Base-by-base conservation (phyloP, 37 sponge, comb jelly and placozoan species). In the Agelas oroides region DNA sequence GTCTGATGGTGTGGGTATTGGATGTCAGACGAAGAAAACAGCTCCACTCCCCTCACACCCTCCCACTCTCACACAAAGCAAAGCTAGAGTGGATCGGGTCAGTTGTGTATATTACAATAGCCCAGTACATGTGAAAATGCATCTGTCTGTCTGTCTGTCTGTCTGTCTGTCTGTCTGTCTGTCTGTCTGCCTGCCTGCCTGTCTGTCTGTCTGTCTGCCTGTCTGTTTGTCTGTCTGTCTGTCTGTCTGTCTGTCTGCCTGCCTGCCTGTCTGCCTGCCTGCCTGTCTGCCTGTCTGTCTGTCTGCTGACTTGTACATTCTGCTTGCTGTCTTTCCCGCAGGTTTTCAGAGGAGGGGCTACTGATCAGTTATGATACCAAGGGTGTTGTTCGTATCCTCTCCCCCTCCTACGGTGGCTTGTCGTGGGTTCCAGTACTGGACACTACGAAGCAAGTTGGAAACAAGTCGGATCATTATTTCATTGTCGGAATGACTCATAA, bases 341-440 rank as follows among this genome's bases (percentile, higher is more conserved):
- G 90, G 24, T 92, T 84, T 76, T 90, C 91, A 70, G 91, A 79
- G 14, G 63, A 60, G 69, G 92, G 91, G 57, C 20, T 78, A 3
- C 73, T 86, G 13, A 25, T 85, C 25, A 78, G 59, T 40, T 82
- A 90, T 67, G 94, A 93, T 54, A 80, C 84, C 17, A 87, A 78
- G 33, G 94, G 94, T 16, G 82, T 93, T 34, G 90, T 93, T 20
- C 76, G 94, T 40, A 36, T 83, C 5, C 84, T 81, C n/a, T 27
- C 67, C 18, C 37, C 75, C 30, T 53, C 39, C 77, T 86, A 78
- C 53, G 79, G 86, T 25, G 74, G 75, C 31, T 78, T 75, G 71
- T 70, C 85, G 53, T 93, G 94, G 94, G 71, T 90, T 40, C 94
- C 94, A 74, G 71, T 86, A 23, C 19, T 93, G 75, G 80, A 89